These are phyloP conservation scores for Epinephelus awoara DNA, from an alignment of 2,797 vertebrate species.

Conservation along the genomic window DNA sequence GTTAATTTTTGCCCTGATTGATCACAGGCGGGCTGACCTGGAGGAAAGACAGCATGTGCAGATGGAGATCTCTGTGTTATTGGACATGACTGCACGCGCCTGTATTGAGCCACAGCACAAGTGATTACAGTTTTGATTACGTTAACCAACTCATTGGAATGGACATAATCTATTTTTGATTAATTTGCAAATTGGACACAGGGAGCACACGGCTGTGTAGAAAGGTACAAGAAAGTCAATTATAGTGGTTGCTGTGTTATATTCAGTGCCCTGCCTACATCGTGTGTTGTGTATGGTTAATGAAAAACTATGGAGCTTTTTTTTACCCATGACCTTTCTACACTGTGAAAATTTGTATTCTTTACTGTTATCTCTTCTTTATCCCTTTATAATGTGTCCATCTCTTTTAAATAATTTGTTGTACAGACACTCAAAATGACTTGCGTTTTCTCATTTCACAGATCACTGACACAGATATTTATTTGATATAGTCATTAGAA, in stretches of 20 bases:
- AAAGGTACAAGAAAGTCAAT: constrained; percentile 41
- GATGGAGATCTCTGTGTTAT: constrained; percentile 69
- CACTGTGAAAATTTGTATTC: not conserved
- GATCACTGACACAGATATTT: constrained; percentile 62
- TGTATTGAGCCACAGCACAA: constrained; percentile 63
- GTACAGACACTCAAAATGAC: constrained; percentile 43
- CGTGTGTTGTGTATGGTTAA: constrained; percentile 25
- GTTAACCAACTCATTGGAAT: constrained; percentile 60
- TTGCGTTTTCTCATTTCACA: constrained; percentile 70
- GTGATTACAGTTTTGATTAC: constrained; percentile 74
- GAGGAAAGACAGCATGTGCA: constrained; percentile 41
- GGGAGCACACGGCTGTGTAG: constrained; percentile 16
- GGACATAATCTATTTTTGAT: constrained; percentile 65
- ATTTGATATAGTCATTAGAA: constrained; percentile 62
- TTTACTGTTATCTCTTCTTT: constrained; percentile 17
- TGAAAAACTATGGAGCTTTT: constrained; percentile 11
- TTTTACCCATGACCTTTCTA: constrained; percentile 11
- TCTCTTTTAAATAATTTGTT: constrained; percentile 47
- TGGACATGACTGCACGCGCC: constrained; percentile 55
- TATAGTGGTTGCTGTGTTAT: constrained; percentile 13
- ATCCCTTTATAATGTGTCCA: constrained; percentile 22
- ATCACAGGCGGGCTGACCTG: constrained; percentile 50
- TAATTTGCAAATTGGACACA: constrained; percentile 58
- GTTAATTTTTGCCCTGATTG: constrained; percentile 76
- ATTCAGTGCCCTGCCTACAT: not conserved